Base-by-base conservation (phyloP, 2,888 invertebrate genomes). In the Nephrotoma appendiculata region DNA sequence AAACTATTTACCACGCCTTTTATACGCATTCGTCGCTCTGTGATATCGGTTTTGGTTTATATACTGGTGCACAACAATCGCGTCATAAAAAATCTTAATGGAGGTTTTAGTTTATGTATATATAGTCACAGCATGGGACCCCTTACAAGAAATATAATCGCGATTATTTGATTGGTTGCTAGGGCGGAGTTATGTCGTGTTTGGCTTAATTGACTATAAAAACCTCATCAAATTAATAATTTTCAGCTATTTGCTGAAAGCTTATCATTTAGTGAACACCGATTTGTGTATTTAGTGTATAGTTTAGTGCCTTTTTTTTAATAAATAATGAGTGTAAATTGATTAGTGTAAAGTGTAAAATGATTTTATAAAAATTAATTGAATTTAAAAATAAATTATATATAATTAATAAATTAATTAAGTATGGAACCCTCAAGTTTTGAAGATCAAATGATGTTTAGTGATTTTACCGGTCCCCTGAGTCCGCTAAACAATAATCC, bases 391-490 rank as follows among this genome's bases (percentile, higher is more conserved):
- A 84, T 11, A 6, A 15, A 83, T 15, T 42, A 7, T 90, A 91
- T 90, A 90, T 90, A 91, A 91, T 52, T 15, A 90, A 90, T 90
- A 91, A 91, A 15, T 15, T 52, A 89, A 90, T 91, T 91, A 91
- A 91, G 92, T 92, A 95, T 96, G 95, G 96, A 96, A 91, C 95
- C 93, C 89, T 92, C 93, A 44, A 91, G 92, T 88, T 95, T 96
- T 92, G 96, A 96, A 90, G 96, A 96, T 90, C 95, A 95, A 89
- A 94, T 95, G 90, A 94, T 95, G 90, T 96, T 96, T 91, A 93
- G 94, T 88, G 96, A 96, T 91, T 96, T 96, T 89, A 92, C 93
- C 44, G 93, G 93, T 89, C 94, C 93, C 87, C 92, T 95, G 9
- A 92, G 92, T 88, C 91, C 93, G 90, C 88, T 92, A 85, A 91